Percentiles rank a stretch among this genome's conserved stretches.
phyloP scores from a whole-genome alignment of 35 echinoderm and acorn worm genomes.

The Apostichopus californicus region DNA sequence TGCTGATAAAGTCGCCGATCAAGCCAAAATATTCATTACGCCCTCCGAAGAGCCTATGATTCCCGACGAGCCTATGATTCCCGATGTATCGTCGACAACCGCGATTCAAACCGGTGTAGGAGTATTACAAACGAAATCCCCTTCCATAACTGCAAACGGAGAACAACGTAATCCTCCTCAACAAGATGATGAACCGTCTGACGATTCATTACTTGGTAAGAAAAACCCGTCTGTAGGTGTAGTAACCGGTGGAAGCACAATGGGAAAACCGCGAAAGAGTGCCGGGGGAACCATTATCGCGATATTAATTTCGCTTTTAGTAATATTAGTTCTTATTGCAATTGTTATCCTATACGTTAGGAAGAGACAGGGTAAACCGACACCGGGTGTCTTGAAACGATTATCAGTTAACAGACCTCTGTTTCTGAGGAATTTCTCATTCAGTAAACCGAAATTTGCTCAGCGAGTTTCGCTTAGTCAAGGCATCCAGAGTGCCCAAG shows the following conservation, averaged over 20 bases:
- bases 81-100: not conserved
- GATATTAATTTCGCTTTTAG: constrained; percentile 13
- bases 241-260: not conserved
- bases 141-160: not conserved
- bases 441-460: constrained; percentile 13
- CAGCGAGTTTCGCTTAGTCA: constrained; percentile 21
- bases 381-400: constrained; percentile 27
- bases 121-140: not conserved
- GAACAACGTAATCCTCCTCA: not conserved
- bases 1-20: not conserved
- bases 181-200: not conserved
- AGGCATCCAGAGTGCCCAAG: constrained; percentile 25
- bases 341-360: constrained; percentile 30
- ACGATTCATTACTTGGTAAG: not conserved
- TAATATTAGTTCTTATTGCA: constrained; percentile 10
- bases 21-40: not conserved
- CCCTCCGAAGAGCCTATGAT: not conserved
- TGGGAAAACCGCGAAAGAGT: not conserved
- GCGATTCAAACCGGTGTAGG: not conserved
- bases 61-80: not conserved
- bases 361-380: constrained; percentile 14
- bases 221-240: not conserved
- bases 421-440: constrained; percentile 1
- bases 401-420: constrained; percentile 27
- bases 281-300: constrained; percentile 1